Conservation (phyloP, 1,140 invertebrate species). For the Drosophila willistoni region DNA sequence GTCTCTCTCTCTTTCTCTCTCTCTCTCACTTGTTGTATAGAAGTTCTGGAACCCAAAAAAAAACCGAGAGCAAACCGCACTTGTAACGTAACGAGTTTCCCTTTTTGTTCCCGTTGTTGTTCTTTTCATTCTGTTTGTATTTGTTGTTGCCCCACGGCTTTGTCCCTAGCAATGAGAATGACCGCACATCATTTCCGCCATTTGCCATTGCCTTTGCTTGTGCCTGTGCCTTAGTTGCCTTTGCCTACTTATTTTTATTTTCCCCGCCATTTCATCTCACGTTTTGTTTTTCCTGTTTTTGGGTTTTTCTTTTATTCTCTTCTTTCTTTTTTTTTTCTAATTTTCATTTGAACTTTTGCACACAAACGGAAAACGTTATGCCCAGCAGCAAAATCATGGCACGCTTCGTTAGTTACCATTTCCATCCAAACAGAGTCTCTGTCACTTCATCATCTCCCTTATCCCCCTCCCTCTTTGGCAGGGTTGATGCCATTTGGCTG, state of each 20-base stretch:
- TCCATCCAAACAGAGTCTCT: neutral
- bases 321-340: slow-evolving; percentile 38
- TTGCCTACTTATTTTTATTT: slow-evolving; percentile 37
- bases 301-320: slow-evolving; percentile 28
- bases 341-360: slow-evolving; percentile 56
- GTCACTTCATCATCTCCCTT: neutral
- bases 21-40: neutral
- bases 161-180: slow-evolving; percentile 57
- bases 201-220: slow-evolving; percentile 23
- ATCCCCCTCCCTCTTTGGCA: neutral
- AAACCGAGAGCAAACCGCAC: slow-evolving; percentile 42
- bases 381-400: slow-evolving; percentile 33
- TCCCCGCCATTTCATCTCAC: neutral
- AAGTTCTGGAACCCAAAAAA: neutral
- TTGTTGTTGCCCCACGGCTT: slow-evolving; percentile 50
- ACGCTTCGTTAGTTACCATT: slow-evolving; percentile 64
- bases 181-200: slow-evolving; percentile 71
- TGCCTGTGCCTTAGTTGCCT: neutral
- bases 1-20: neutral
- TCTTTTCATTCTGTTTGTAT: slow-evolving; percentile 37
- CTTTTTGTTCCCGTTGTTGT: slow-evolving; percentile 12
- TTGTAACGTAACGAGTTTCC: slow-evolving; percentile 54
- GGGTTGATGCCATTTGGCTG: slow-evolving; percentile 7
- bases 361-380: slow-evolving; percentile 17
- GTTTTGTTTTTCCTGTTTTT: slow-evolving; percentile 12